Conservation (phyloP, 2,888 invertebrate species). For the Hirudinaria manillensis region DNA sequence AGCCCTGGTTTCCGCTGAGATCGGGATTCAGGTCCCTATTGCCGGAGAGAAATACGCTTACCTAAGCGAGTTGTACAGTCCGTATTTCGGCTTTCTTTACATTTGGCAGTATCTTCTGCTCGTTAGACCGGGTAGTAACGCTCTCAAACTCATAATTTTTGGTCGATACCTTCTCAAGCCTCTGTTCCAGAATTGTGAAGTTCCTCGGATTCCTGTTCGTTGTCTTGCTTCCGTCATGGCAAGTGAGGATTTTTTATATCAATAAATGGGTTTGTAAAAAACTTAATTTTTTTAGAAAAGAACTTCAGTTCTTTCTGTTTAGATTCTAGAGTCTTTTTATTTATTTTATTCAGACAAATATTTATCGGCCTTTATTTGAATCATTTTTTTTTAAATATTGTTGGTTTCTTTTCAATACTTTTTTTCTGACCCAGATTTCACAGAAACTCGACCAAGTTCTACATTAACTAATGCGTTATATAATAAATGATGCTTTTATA, state of each 20-base stretch:
- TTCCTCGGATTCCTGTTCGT: conserved; percentile 41
- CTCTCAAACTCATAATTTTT: conserved; percentile 49
- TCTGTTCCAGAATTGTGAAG: conserved; percentile 45
- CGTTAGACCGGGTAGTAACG: conserved; percentile 48
- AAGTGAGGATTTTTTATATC: conserved; percentile 42
- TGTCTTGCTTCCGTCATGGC: conserved; percentile 45
- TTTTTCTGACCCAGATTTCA: no score
- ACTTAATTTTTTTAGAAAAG: not conserved
- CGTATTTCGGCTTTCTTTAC: conserved; percentile 49
- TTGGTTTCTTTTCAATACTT: no score
- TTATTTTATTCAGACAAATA: not conserved
- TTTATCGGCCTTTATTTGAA: not conserved
- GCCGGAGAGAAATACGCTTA: conserved; percentile 57
- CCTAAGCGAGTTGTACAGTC: conserved; percentile 50
- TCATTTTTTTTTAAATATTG: not conserved
- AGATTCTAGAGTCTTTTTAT: no score
- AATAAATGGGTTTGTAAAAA: not conserved
- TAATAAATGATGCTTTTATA: no score
- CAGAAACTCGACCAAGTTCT: no score
- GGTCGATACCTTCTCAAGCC: conserved; percentile 50
- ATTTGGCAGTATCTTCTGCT: conserved; percentile 51
- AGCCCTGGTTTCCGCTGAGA: conserved; percentile 81
- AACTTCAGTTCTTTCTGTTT: no score
- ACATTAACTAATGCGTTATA: no score
- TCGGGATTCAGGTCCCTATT: conserved; percentile 75